Base-by-base conservation (phyloP, 2,888 invertebrate species). In the Alloplasta piceator region DNA sequence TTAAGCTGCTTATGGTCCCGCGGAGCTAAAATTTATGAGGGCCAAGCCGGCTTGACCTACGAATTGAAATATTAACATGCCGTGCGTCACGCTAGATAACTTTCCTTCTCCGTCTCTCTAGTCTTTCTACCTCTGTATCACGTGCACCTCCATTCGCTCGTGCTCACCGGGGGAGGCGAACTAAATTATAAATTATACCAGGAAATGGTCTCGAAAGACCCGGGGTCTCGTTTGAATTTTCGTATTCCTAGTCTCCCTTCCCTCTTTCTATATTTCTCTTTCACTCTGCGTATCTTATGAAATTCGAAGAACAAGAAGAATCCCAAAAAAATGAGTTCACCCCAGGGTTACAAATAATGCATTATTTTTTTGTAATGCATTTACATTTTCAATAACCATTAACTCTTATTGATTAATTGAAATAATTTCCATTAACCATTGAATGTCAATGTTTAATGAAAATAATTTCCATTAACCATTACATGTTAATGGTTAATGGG, bases 1-100 rank as follows among this genome's bases (percentile, higher is more conserved):
- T 86, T 88, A 87, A 89, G 89, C 89, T 80, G 86, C 89, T 89
- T 87, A 72, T 43, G 86, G 80, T 83, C 73, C 75, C 79, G 67
- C 63, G 80, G 72, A 85, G 82, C 26, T 78, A 82, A 82, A 85
- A 88, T 87, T 86, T 86, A 85, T 84, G 76, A 67, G 71, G 38
- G 46, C 41, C 78, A 80, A 79, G 64, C 68, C 76, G 41, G 55
- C 72, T 75, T 71, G 71, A 82, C 80, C 80, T 58, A 77, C 84
- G 82, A 86, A 85, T 82, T 83, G 81, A 85, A 85, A 84, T 85
- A 85, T 87, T 85, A 82, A 84, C 84, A 82, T 75, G 72, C 80
- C 81, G 79, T 74, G 75, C 48, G 63, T 81, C 73, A 72, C 41
- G 38, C 48, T 60, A 72, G 78, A 78, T 82, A 78, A 75, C 78